These are phyloP conservation scores for Stegastes partitus DNA, from an alignment of 2,113 vertebrate genomes.

Conservation along the genomic window DNA sequence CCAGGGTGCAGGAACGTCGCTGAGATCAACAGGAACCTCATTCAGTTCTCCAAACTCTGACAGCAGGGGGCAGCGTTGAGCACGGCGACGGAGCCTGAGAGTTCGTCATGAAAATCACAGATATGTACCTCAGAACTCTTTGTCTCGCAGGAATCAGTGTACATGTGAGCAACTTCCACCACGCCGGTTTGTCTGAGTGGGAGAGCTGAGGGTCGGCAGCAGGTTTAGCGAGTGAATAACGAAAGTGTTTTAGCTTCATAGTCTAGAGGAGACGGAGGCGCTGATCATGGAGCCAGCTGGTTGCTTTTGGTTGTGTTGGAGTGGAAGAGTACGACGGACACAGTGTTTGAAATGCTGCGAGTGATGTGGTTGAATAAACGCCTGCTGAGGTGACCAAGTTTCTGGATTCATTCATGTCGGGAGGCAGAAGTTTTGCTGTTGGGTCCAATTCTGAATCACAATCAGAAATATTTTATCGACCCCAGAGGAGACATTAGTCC, in stretches of 20 bases:
- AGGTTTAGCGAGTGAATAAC: conserved; percentile 17
- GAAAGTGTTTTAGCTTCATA: conserved; percentile 41
- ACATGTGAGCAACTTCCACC: background rate
- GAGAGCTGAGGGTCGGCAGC: background rate
- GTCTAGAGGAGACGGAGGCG: background rate
- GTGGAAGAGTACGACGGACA: no score
- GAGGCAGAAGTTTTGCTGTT: no score
- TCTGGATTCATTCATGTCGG: background rate
- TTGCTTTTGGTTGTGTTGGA: conserved; percentile 17
- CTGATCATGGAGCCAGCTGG: background rate
- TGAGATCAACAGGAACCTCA: conserved; percentile 88
- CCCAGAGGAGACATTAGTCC: no score
- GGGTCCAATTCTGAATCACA: no score
- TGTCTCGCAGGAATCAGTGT: background rate
- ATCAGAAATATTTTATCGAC: no score
- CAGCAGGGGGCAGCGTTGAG: conserved; percentile 44
- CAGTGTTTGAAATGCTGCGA: conserved; percentile 31
- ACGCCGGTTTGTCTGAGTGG: conserved; percentile 13
- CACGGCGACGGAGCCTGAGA: conserved; percentile 7
- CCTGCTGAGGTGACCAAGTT: conserved; percentile 25
- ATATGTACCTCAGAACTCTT: background rate
- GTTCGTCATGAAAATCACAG: background rate
- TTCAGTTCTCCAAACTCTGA: conserved; percentile 87
- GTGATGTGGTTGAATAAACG: conserved; percentile 67
- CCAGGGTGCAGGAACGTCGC: conserved; percentile 88